Conservation (phyloP, 2,888 invertebrate species). For the Matsumyia berberina region DNA sequence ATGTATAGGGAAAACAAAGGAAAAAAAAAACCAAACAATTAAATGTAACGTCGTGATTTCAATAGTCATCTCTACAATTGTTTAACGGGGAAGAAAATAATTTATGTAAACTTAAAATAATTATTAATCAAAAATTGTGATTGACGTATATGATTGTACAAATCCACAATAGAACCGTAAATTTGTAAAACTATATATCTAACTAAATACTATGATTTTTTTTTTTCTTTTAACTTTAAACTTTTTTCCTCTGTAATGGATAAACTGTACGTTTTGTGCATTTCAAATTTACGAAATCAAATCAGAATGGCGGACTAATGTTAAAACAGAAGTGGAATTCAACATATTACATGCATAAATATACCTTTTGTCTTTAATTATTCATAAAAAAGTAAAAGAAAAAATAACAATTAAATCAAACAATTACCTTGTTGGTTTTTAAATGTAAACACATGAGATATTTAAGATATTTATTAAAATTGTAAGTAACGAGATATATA, state of each 20-base stretch:
- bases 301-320: too few species aligned
- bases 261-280: constrained; percentile 6
- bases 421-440: constrained; percentile 50
- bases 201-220: not conserved
- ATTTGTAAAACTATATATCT: not conserved
- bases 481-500: constrained; percentile 63
- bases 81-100: constrained; percentile 2
- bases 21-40: constrained; percentile 21
- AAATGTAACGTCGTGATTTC: constrained; percentile 36
- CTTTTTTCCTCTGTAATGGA: constrained; percentile 17
- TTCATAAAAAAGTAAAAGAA: constrained; percentile 9
- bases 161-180: constrained; percentile 26
- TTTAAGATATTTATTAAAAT: constrained; percentile 62
- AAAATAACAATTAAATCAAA: constrained; percentile 36
- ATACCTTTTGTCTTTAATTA: constrained; percentile 52
- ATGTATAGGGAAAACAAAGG: constrained; percentile 59
- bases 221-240: constrained; percentile 2
- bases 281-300: constrained; percentile 3
- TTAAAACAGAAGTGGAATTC: too few species aligned
- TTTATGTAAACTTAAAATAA: constrained; percentile 1
- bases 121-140: constrained; percentile 66
- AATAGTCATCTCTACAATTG: constrained; percentile 29
- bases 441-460: constrained; percentile 63
- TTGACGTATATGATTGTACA: constrained; percentile 70
- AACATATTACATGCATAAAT: constrained; percentile 49